phyloP scores from a whole-genome alignment of 2,888 invertebrate genomes.

The Melipona bicolor region DNA sequence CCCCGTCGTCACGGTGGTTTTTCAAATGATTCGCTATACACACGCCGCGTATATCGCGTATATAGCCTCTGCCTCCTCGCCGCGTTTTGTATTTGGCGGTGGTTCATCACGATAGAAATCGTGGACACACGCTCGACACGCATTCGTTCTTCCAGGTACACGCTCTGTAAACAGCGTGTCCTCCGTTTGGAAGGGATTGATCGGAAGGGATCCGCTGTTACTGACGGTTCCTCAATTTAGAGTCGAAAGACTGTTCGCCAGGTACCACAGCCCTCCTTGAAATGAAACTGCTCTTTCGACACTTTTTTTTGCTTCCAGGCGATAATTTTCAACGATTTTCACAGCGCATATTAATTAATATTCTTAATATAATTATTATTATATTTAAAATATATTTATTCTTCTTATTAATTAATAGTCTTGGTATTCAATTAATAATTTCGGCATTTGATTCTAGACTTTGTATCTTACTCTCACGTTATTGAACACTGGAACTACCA shows the following conservation, averaged over 20 bases:
- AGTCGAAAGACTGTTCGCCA: not conserved
- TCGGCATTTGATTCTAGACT: too few relatives aligned
- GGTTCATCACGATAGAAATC: slow-evolving; percentile 32
- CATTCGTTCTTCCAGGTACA: not conserved
- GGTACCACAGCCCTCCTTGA: too few relatives aligned
- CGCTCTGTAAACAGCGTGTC: not conserved
- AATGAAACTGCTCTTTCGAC: too few relatives aligned
- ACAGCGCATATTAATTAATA: too few relatives aligned
- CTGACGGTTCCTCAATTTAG: not conserved
- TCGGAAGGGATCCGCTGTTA: slow-evolving; percentile 15
- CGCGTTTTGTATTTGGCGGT: slow-evolving; percentile 22
- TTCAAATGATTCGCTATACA: slow-evolving; percentile 59
- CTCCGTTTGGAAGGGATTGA: not conserved
- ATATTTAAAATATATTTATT: too few relatives aligned
- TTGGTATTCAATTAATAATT: too few relatives aligned
- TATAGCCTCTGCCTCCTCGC: not conserved
- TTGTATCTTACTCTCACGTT: too few relatives aligned
- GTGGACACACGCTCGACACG: not conserved
- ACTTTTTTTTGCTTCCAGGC: too few relatives aligned
- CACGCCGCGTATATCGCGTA: slow-evolving; percentile 29
- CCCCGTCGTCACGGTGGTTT: slow-evolving; percentile 65
- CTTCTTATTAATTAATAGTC: too few relatives aligned
- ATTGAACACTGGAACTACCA: too few relatives aligned
- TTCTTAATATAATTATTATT: too few relatives aligned
- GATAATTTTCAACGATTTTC: too few relatives aligned